Evolutionary conservation across 2,888 invertebrate species (phyloP).

Genomic region (Mesorhabditis belari): DNA sequence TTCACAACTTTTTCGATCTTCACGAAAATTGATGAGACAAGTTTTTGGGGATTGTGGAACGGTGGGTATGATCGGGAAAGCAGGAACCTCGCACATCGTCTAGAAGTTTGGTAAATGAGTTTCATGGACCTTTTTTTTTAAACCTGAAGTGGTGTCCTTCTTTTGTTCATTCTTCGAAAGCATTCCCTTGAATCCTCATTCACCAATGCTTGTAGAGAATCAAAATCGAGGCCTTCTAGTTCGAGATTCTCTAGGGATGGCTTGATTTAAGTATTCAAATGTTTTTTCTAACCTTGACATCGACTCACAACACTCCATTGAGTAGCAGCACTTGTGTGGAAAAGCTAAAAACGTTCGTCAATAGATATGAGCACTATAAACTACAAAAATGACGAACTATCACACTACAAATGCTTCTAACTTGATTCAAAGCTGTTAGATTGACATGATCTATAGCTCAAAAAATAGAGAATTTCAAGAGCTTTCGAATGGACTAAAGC

Average conservation of each 20-base stretch:
- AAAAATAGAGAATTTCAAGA: too few relatives aligned
- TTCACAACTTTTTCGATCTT: slow-evolving; percentile 31
- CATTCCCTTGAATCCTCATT: slow-evolving; percentile 33
- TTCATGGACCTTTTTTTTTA: not conserved
- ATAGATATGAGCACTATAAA: too few relatives aligned
- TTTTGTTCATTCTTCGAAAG: slow-evolving; percentile 12
- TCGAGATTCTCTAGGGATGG: slow-evolving; percentile 17
- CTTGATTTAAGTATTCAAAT: not conserved
- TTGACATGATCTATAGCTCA: too few relatives aligned
- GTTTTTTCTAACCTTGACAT: not conserved
- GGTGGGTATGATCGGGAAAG: not conserved
- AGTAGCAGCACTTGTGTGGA: not conserved
- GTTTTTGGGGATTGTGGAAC: not conserved
- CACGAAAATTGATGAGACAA: slow-evolving; percentile 28
- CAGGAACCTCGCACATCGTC: not conserved
- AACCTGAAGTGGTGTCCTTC: not conserved
- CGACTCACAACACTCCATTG: not conserved
- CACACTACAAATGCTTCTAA: too few relatives aligned
- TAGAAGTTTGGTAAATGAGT: not conserved
- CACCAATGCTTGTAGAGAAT: slow-evolving; percentile 30
- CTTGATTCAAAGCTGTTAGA: too few relatives aligned
- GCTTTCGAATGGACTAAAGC: too few relatives aligned
- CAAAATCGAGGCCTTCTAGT: slow-evolving; percentile 32
- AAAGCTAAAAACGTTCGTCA: slow-evolving; percentile 8
- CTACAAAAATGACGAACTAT: too few relatives aligned